phyloP scores from a whole-genome alignment of 2,113 vertebrate species.

The Grallaria varia region DNA sequence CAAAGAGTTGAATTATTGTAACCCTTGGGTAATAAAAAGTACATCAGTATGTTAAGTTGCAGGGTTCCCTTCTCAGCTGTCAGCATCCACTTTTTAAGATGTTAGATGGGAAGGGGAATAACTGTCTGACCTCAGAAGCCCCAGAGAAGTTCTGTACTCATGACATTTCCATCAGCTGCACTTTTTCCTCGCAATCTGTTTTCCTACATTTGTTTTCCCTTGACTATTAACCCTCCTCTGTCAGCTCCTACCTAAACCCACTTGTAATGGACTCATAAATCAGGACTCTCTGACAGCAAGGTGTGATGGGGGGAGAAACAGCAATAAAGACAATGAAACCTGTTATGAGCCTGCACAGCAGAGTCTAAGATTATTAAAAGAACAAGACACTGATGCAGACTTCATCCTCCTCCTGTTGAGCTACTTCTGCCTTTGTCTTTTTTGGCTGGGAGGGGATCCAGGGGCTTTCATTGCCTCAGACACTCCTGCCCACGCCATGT shows the following conservation, averaged over 20 bases:
- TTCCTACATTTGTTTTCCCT: background rate
- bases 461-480: background rate
- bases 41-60: background rate
- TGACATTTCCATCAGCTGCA: background rate
- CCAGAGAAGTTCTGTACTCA: background rate
- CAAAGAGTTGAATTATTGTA: background rate
- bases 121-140: background rate
- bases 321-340: background rate
- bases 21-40: background rate
- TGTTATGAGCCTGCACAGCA: too few relatives aligned
- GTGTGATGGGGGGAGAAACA: background rate
- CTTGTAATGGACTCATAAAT: background rate
- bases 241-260: background rate
- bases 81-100: background rate
- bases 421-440: background rate
- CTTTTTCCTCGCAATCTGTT: background rate
- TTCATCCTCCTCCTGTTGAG: background rate
- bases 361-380: background rate
- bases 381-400: background rate
- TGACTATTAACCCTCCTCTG: constrained; percentile 3
- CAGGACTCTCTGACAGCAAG: background rate
- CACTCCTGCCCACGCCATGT: accelerated
- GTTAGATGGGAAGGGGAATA: background rate
- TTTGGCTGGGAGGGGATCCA: background rate
- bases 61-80: background rate